Evolutionary conservation across 2,888 invertebrate species (phyloP).

Genomic region (Leucophenga maculata): DNA sequence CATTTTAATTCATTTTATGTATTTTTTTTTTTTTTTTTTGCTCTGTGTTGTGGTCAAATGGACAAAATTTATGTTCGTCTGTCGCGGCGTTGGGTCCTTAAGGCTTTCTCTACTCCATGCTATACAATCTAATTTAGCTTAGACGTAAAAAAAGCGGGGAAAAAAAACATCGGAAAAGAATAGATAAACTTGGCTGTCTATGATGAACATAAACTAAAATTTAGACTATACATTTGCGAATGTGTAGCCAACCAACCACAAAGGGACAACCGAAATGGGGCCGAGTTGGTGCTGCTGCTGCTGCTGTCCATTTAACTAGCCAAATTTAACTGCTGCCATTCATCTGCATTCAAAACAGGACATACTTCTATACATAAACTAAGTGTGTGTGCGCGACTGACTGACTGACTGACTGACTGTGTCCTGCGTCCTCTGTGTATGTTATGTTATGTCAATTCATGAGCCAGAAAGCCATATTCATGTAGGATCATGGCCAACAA

Average conservation of each 20-base stretch:
- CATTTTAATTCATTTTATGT: not conserved
- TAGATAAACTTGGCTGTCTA: not conserved
- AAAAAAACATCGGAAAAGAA: not conserved
- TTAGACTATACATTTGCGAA: not conserved
- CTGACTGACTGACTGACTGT: no score
- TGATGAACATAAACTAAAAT: not conserved
- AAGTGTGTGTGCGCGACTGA: not conserved
- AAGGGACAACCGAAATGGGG: not conserved
- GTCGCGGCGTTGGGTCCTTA: constrained; percentile 8
- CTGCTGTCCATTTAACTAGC: constrained; percentile 3
- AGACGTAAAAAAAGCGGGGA: not conserved
- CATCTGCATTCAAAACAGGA: constrained; percentile 14
- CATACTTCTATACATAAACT: constrained; percentile 11
- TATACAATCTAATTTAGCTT: constrained; percentile 16
- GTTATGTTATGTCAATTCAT: constrained; percentile 42
- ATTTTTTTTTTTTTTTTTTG: constrained; percentile 2
- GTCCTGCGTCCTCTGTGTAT: not conserved
- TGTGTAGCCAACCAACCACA: constrained; percentile 11
- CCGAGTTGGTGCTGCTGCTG: no score
- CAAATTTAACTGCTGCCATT: constrained; percentile 22
- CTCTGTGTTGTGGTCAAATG: constrained; percentile 16
- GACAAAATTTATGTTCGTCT: constrained; percentile 16
- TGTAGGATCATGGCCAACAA: constrained; percentile 37
- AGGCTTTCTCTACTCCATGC: not conserved
- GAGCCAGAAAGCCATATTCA: constrained; percentile 42